A percentile compares a stretch with the other conserved stretches of the same genome.
These are phyloP conservation scores for Drosophila parvula DNA, from an alignment of 1,140 invertebrate species.

Conservation along the genomic window DNA sequence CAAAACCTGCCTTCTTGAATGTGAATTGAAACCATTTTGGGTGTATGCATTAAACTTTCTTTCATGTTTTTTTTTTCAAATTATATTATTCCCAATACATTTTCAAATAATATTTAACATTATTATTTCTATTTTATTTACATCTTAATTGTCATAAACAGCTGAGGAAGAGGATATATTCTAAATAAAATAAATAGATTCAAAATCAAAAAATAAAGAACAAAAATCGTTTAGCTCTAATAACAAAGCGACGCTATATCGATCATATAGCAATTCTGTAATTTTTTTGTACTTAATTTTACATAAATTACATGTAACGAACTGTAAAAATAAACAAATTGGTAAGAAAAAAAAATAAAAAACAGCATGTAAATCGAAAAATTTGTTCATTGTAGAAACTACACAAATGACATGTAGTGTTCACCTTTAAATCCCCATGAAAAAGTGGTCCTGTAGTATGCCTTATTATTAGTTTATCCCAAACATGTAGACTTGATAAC, in stretches of 20 bases:
- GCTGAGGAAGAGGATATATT: constrained; percentile 76
- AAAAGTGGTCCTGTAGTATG: constrained; percentile 34
- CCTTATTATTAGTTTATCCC: constrained; percentile 19
- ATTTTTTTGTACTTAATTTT: constrained; percentile 80
- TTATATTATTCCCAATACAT: constrained; percentile 29
- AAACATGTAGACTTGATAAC: constrained; percentile 38
- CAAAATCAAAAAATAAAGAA: constrained; percentile 44
- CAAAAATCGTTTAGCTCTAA: constrained; percentile 74
- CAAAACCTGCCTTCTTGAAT: not conserved
- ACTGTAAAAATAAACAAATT: constrained; percentile 73
- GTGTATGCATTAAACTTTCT: constrained; percentile 18
- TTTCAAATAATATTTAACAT: constrained; percentile 52
- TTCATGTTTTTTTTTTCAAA: constrained; percentile 27
- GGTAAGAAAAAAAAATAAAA: constrained; percentile 61
- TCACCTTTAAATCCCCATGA: not conserved
- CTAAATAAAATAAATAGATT: constrained; percentile 54
- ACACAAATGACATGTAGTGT: constrained; percentile 67
- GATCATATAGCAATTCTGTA: constrained; percentile 73
- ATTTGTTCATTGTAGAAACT: constrained; percentile 65
- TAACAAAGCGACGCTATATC: constrained; percentile 76
- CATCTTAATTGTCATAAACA: constrained; percentile 69
- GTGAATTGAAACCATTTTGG: not conserved
- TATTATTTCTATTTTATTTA: constrained; percentile 67
- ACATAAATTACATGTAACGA: constrained; percentile 82
- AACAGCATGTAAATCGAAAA: constrained; percentile 59